Evolutionary conservation across 2,113 vertebrate species (phyloP).

Genomic region (Hystrix cristata): DNA sequence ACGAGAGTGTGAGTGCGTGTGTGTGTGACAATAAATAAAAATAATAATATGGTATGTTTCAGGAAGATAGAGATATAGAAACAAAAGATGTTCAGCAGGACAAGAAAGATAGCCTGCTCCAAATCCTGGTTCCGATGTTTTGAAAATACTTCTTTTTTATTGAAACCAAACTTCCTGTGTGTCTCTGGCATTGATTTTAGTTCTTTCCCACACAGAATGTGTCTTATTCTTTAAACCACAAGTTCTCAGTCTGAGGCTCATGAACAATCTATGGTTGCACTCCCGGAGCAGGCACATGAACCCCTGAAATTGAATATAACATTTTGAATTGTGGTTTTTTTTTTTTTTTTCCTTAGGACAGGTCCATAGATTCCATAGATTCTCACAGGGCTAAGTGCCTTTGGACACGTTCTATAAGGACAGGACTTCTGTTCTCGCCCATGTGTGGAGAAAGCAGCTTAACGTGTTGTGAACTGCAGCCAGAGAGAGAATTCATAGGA

Average conservation of each 20-base stretch:
- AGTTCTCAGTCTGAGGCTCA: not conserved
- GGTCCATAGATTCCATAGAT: not conserved
- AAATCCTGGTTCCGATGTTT: not conserved
- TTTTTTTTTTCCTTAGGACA: not conserved
- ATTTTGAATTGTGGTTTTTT: not conserved
- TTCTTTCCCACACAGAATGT: not conserved
- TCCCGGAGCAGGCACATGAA: not conserved
- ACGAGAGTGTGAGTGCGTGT: not conserved
- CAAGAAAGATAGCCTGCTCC: not conserved
- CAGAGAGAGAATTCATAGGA: not conserved
- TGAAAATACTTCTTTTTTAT: not conserved
- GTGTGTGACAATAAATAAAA: not conserved
- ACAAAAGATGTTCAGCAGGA: not conserved
- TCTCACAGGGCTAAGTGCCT: not conserved
- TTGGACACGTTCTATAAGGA: not conserved
- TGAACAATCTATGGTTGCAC: not conserved
- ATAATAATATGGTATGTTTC: not conserved
- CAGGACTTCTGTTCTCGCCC: not conserved
- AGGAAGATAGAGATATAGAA: not conserved
- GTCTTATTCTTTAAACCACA: conserved; percentile 16
- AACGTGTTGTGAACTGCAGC: not conserved
- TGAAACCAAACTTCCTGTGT: not conserved
- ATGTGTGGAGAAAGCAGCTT: not conserved
- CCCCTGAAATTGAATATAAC: not conserved
- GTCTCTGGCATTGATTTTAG: not conserved